These are phyloP conservation scores for Taurulus bubalis DNA, from an alignment of 2,113 vertebrate genomes.

Conservation along the genomic window DNA sequence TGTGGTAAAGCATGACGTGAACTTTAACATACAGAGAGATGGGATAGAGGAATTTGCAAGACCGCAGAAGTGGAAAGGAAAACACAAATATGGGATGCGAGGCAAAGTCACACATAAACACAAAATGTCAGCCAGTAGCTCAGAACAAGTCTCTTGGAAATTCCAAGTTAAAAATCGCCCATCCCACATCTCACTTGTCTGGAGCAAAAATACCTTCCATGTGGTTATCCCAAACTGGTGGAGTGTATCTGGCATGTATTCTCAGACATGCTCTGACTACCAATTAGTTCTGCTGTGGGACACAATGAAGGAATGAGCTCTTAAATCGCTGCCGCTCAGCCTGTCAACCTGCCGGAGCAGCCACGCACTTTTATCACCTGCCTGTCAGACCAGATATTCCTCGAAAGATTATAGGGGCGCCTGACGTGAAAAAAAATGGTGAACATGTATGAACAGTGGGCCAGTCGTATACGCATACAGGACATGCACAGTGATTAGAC, in stretches of 20 bases:
- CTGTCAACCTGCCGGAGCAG: conserved; percentile 25
- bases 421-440: not conserved
- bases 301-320: conserved; percentile 36
- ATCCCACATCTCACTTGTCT: conserved; percentile 4
- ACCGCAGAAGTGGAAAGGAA: conserved; percentile 5
- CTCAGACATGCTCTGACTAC: conserved; percentile 57
- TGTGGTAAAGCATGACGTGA: conserved; percentile 20
- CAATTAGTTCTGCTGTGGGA: conserved; percentile 55
- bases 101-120: conserved; percentile 34
- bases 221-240: conserved; percentile 36
- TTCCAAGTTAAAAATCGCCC: conserved; percentile 48
- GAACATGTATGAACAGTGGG: conserved; percentile 5
- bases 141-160: conserved; percentile 25
- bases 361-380: conserved; percentile 39
- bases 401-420: not conserved
- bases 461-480: not conserved
- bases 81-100: conserved; percentile 30
- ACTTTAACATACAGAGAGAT: not conserved
- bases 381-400: conserved; percentile 24
- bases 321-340: not conserved
- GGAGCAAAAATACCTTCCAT: conserved; percentile 45
- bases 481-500: not conserved
- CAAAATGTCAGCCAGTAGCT: conserved; percentile 37
- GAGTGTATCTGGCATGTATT: conserved; percentile 26
- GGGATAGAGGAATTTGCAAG: not conserved